Percentiles rank a stretch among this genome's conserved stretches.
Evolutionary conservation across 2,797 vertebrate species (phyloP).

Genomic region (Salmo trutta): DNA sequence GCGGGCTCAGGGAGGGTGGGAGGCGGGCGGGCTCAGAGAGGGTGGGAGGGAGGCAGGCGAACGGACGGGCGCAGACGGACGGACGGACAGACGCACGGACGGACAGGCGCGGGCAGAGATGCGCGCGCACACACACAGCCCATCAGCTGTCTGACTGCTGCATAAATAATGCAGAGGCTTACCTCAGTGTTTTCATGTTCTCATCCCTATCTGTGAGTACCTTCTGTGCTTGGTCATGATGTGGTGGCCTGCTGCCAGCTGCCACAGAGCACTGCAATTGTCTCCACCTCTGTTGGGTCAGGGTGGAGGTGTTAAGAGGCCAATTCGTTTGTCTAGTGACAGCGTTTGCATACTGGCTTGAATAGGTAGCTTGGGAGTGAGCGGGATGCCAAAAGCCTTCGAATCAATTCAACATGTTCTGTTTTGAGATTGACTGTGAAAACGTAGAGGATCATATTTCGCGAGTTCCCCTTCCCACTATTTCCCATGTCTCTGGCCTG

Average conservation of each 20-base stretch:
- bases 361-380: neutral
- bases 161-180: slow-evolving; percentile 31
- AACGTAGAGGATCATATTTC: neutral
- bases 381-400: neutral
- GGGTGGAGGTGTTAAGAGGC: neutral
- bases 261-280: neutral
- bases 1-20: too few relatives aligned
- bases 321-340: neutral
- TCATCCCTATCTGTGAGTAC: neutral
- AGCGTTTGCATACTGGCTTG: neutral
- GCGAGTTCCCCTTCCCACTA: neutral
- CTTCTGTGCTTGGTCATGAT: neutral
- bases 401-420: neutral
- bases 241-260: neutral
- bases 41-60: too few relatives aligned
- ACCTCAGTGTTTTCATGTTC: neutral
- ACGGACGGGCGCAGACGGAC: too few relatives aligned
- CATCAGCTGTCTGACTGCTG: neutral
- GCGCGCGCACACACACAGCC: too few relatives aligned
- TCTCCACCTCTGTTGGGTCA: neutral
- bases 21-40: too few relatives aligned
- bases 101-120: too few relatives aligned
- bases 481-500: neutral
- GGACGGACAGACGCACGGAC: slow-evolving; percentile 19
- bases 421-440: neutral